Base-by-base conservation (phyloP, 2,888 invertebrate genomes). In the Patella caerulea region DNA sequence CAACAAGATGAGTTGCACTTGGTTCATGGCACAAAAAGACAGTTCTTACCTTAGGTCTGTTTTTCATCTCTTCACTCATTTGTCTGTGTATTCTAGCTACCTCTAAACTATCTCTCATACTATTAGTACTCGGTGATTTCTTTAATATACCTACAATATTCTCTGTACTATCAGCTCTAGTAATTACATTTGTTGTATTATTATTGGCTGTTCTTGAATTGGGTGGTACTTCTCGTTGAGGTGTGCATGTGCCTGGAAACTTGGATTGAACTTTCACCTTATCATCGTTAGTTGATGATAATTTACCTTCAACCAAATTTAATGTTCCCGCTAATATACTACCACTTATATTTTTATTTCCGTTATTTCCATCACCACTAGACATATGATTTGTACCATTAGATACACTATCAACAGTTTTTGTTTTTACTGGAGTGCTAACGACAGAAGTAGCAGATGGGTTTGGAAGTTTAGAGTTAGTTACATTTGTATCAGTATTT, bases 71-170 rank as follows among this genome's bases (percentile, higher is more conserved):
- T 59, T 53, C 53, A 19, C 24, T 53, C 19, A 14, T 19, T 52
- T 76, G 54, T 24, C 74, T 70, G 55, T 86, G 84, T 34, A 83
- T 78, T 11, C 84, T 81, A 53, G 87, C 82, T 55, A 88, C 81
- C 75, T 88, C 88, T 45, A 88, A 74, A 76, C 88, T 88, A 81
- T 88, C 88, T 59, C 85, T 79, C 17, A 87, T 83, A 75, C 85
- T 81, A 53, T 78, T 85, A 1, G 84, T 84, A 5, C 84, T 83
- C 2, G 85, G 83, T 5, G 84, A 79, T 71, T 86, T 86, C 76
- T 83, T 85, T 72, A 86, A 71, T 29, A 81, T 82, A 17, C 79
- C 79, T 12, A 75, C 72, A 29, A 77, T 77, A 69, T 74, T 76
- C 71, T 80, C 80, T 3, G 56, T 76, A 29, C 75, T 81, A 24